Base-by-base conservation (phyloP, 2,113 vertebrate genomes). In the Uria aalge region DNA sequence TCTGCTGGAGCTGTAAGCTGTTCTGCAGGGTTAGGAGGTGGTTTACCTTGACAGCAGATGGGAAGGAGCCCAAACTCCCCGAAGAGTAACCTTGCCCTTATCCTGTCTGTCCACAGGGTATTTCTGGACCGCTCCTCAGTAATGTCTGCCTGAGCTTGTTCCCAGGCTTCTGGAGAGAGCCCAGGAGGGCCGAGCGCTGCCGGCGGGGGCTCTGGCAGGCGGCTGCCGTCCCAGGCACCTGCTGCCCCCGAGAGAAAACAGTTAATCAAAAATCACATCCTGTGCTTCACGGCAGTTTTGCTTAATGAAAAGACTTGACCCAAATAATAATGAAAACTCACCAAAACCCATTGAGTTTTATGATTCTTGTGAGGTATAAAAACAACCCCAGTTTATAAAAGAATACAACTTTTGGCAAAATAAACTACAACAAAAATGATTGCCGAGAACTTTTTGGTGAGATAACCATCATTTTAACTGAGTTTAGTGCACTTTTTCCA, bases 171-270 rank as follows among this genome's bases (percentile, higher is more conserved):
- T 74, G 71, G 69, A 75, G 40, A 24, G 41, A 18, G 3, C 23
- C 66, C 90, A 67, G 52, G 60, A 26, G 2, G 47, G 50, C 45
- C 30, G 8, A 22, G 69, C 20, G 38, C 69, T 81, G 47, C 64
- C 63, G 19, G 52, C 64, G 76, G 32, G 4, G 34, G 52, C 2
- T 2, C 14, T 7, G 13, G 82, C 24, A 4, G 48, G 63, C 53
- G 26, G 45, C 72, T 47, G 60, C 1, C 4, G 7, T 12, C 59
- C 5, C 55, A 5, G 23, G 50, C n/a, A 23, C 53, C 1, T 0
- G 4, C 81, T 36, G 43, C 22, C 17, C n/a, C 5, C 6, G 73
- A 7, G 15, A 17, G 34, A 30, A 47, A 60, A 41, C 3, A 34
- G 77, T 84, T 84, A 71, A 84, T 20, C 47, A 32, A 12, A 45